Evolutionary conservation across 2,797 vertebrate genomes (phyloP), one percentile per base, ranked within the genome.

Genomic region (Yasuhikotakia modesta): DNA sequence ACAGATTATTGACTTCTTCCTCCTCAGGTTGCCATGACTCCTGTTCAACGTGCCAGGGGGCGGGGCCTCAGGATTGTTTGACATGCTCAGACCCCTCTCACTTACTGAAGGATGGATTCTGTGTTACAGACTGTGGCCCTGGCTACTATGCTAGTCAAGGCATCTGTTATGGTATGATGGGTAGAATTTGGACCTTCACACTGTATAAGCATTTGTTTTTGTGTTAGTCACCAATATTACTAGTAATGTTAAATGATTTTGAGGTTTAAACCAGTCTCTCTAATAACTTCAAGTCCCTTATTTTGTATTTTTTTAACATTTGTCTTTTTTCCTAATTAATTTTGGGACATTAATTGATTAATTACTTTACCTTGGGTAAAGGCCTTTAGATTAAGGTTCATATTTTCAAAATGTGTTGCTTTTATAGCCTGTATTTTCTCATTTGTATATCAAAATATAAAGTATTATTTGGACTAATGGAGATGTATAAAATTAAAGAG

Each of bases 1-100:
- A 67, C 64, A 19, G 39, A 24, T 63, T 78, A 68, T 81, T 82
- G 39, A 75, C 70, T 73, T 67, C 69, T 32, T 73, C 27, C 57
- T 77, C 78, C 13, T 53, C 91, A 99, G 97, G 84, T 76, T 99
- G 97, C 79, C 93, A 96, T 0, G 80, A 91, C 75, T 95, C 95
- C 11, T 99, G 97, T 68, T 93, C 90, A 0, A 82, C 86, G 0
- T 99, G 97, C 84, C 83, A 77, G 12, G 96, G 96, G 1, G 87
- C 93, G 1, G 84, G 86, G 0, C 91, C 85, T 74, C 90, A 80
- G 86, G 91, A 95, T 1, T 99, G 97, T 35, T 30, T 87, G 82
- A 87, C 92, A 22, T 99, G 97, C 85, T 91, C 84, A 1, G 91
- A 95, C 67, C 73, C 86, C 0, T 89, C 90, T 0, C 88, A 67